phyloP scores from a whole-genome alignment of 2,797 vertebrate genomes.

The Sarcophilus harrisii region DNA sequence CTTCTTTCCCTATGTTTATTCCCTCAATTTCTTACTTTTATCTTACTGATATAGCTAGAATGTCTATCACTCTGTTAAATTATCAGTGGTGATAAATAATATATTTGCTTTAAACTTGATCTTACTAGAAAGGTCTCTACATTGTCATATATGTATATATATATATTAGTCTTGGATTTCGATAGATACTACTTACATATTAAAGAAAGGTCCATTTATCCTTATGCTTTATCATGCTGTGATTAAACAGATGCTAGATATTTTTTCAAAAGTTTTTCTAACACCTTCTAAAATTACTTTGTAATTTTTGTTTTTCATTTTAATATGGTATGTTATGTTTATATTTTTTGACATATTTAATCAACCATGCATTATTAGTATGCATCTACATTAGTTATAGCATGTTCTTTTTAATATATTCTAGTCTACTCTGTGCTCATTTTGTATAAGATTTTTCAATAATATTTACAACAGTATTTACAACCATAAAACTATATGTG shows the following conservation, averaged over 20 bases:
- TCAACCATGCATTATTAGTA: not conserved
- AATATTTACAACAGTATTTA: not conserved
- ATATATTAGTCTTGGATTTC: not conserved
- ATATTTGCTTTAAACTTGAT: not conserved
- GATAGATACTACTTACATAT: not conserved
- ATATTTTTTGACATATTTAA: not conserved
- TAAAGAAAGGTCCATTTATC: not conserved
- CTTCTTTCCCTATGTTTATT: not conserved
- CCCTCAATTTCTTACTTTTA: not conserved
- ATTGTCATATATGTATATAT: not conserved
- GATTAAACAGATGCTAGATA: not conserved
- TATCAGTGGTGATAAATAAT: not conserved
- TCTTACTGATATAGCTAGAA: not conserved
- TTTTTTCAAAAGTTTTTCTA: not conserved
- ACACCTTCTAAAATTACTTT: not conserved
- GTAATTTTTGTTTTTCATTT: not conserved
- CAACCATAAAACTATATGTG: not conserved
- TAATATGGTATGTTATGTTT: not conserved
- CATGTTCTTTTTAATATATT: not conserved
- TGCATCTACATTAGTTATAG: not conserved
- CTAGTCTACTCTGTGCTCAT: not conserved
- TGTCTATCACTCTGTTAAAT: not conserved
- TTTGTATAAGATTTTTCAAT: not conserved
- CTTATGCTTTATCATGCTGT: not conserved
- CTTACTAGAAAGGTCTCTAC: not conserved